These are phyloP conservation scores for Sinocyclocheilus anshuiensis DNA, from an alignment of 2,113 vertebrate species.

Conservation along the genomic window DNA sequence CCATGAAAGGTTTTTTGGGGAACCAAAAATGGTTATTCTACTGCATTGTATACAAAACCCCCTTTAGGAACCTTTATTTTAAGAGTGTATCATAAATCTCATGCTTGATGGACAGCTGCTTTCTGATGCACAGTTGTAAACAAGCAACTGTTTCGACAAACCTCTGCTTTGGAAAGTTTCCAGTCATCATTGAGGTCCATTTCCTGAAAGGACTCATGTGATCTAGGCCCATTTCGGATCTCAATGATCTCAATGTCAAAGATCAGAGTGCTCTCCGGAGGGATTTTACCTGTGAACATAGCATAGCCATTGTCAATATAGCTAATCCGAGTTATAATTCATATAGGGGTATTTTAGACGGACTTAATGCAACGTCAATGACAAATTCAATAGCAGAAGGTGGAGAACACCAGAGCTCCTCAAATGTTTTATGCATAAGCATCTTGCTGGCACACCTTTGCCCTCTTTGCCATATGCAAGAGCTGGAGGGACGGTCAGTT, in stretches of 20 bases:
- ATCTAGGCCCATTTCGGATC: conserved; percentile 94
- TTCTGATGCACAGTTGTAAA: not conserved
- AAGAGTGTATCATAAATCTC: not conserved
- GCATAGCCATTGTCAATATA: not conserved
- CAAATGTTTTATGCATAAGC: not conserved
- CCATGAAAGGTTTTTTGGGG: no score
- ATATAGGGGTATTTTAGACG: not conserved
- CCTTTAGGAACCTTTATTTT: no score
- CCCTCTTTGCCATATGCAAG: conserved; percentile 95
- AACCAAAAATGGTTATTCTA: no score
- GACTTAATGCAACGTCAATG: not conserved
- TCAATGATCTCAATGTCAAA: conserved; percentile 92
- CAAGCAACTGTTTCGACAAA: conserved; percentile 55
- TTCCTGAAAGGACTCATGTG: conserved; percentile 96
- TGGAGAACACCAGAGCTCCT: not conserved
- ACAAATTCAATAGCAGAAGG: not conserved
- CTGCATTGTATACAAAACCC: no score
- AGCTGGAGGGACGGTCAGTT: conserved; percentile 84
- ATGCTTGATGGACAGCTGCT: not conserved
- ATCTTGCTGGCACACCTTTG: conserved; percentile 80
- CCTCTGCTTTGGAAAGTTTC: conserved; percentile 93
- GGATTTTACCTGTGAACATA: conserved; percentile 86
- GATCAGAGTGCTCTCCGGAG: conserved; percentile 91
- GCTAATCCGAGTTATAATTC: not conserved
- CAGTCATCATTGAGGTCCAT: conserved; percentile 99